phyloP scores from a whole-genome alignment of 2,888 invertebrate species.

The Elysia crispata region DNA sequence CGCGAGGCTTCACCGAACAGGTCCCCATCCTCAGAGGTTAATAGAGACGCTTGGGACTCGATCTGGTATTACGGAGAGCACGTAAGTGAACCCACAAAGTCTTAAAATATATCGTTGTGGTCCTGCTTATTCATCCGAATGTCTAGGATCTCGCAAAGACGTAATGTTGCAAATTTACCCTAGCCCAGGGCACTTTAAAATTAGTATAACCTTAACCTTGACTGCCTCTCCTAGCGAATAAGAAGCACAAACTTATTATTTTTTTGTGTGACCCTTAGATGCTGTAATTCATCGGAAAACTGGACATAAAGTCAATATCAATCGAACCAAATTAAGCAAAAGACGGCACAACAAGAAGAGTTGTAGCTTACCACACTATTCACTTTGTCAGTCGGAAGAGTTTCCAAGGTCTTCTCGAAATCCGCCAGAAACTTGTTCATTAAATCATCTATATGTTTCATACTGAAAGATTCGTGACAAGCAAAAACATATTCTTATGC shows the following conservation, averaged over 20 bases:
- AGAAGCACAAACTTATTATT: too few relatives aligned
- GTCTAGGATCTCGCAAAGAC: not conserved
- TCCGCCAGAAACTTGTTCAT: slow-evolving; percentile 74
- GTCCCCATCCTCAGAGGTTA: slow-evolving; percentile 87
- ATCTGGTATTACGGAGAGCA: slow-evolving; percentile 48
- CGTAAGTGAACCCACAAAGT: not conserved
- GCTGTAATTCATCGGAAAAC: too few relatives aligned
- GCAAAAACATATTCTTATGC: not conserved
- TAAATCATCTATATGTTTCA: slow-evolving; percentile 72
- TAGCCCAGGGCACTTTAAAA: too few relatives aligned
- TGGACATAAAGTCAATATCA: too few relatives aligned
- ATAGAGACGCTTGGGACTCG: slow-evolving; percentile 84
- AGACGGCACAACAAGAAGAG: too few relatives aligned
- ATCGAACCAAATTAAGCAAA: too few relatives aligned
- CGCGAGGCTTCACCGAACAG: slow-evolving; percentile 86
- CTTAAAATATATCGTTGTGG: not conserved
- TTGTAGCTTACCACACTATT: slow-evolving; percentile 65
- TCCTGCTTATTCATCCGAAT: too few relatives aligned
- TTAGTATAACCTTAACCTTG: too few relatives aligned
- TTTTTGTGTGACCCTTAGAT: too few relatives aligned
- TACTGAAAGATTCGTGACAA: slow-evolving; percentile 56
- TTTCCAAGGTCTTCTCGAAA: slow-evolving; percentile 68
- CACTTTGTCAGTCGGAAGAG: slow-evolving; percentile 68
- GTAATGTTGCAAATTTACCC: too few relatives aligned
- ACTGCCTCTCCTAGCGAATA: too few relatives aligned